Conservation (phyloP, 2,888 invertebrate species). For the Cephus sareptanus region DNA sequence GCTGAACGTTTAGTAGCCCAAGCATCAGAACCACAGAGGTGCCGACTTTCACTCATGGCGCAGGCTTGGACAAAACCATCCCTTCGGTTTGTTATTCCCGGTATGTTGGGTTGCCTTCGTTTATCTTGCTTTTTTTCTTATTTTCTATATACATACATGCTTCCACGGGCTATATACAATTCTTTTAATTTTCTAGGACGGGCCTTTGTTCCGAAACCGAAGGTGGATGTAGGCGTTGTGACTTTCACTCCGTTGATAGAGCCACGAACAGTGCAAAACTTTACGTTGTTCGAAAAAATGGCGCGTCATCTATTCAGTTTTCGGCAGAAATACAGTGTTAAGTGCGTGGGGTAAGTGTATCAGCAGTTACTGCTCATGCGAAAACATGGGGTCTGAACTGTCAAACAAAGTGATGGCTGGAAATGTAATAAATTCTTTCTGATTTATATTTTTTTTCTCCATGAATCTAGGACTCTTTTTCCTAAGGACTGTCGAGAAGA, state of each 20-base stretch:
- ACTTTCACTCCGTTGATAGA: constrained; percentile 82
- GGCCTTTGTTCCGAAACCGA: constrained; percentile 93
- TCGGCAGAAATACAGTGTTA: constrained; percentile 84
- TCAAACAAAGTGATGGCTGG: too few relatives aligned
- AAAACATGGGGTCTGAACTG: too few relatives aligned
- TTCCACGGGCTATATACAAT: not conserved
- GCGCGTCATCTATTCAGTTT: constrained; percentile 86
- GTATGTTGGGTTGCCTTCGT: constrained; percentile 58
- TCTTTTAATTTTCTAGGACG: constrained; percentile 64
- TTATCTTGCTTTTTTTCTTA: constrained; percentile 9
- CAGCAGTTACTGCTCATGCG: not conserved
- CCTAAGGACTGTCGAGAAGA: constrained; percentile 77
- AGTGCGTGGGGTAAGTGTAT: constrained; percentile 71
- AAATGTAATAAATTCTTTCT: too few relatives aligned
- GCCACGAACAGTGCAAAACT: constrained; percentile 83
- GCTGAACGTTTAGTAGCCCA: constrained; percentile 91
- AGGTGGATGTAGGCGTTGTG: constrained; percentile 97
- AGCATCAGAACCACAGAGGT: constrained; percentile 76
- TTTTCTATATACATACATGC: not conserved
- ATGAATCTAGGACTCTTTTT: constrained; percentile 73
- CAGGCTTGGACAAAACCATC: constrained; percentile 90
- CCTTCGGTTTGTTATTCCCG: constrained; percentile 88
- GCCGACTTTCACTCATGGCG: constrained; percentile 93
- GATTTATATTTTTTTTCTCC: constrained; percentile 17
- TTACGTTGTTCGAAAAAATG: constrained; percentile 89